Conservation (phyloP, 2,113 vertebrate genomes). For the Spheniscus mendiculus region DNA sequence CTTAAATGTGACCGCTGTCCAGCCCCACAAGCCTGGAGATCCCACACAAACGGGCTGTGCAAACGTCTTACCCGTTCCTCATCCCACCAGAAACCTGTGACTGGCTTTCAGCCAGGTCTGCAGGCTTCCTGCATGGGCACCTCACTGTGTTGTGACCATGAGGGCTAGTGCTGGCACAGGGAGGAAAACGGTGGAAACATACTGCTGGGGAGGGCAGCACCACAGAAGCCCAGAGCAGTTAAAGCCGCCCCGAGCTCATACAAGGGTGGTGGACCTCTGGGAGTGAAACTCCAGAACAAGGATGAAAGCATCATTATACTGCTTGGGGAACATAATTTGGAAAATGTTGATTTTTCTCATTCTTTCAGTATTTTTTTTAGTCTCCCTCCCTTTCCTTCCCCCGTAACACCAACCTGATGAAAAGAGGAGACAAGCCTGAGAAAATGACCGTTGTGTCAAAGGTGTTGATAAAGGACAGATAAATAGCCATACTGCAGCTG, state of each 20-base stretch:
- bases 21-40: neutral
- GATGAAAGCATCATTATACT: neutral
- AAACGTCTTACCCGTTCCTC: neutral
- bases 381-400: neutral
- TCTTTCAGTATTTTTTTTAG: neutral
- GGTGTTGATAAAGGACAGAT: neutral
- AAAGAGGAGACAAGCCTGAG: neutral
- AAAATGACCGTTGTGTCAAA: neutral
- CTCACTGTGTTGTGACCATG: fast-evolving
- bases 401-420: neutral
- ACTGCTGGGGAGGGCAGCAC: neutral
- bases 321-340: neutral
- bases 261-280: neutral
- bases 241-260: neutral
- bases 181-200: neutral
- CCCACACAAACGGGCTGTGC: fast-evolving
- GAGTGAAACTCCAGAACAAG: neutral
- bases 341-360: neutral
- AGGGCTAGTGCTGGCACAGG: neutral
- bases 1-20: neutral
- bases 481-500: neutral
- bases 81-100: neutral
- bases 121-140: neutral
- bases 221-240: neutral
- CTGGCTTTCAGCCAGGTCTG: neutral